These are phyloP conservation scores for Chelonoidis abingdonii DNA, from an alignment of 2,113 vertebrate genomes.

Conservation along the genomic window DNA sequence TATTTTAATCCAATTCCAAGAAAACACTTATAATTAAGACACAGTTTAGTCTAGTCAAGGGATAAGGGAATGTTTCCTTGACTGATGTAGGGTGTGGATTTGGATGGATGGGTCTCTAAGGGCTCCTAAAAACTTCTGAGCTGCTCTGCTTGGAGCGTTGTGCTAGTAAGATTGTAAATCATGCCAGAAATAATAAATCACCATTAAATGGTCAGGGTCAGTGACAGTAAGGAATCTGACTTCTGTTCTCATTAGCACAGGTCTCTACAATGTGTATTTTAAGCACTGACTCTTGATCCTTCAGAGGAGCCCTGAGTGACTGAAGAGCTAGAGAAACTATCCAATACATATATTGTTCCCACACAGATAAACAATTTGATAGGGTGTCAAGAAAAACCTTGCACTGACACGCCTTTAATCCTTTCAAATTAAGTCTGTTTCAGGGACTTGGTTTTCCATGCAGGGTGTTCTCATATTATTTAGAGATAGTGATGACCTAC, in stretches of 20 bases:
- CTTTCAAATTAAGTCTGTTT: slow-evolving; percentile 7
- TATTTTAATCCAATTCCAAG: neutral
- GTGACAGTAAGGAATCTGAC: slow-evolving; percentile 43
- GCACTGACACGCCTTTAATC: slow-evolving; percentile 45
- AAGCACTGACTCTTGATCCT: slow-evolving; percentile 27
- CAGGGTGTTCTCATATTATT: neutral
- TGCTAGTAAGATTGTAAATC: slow-evolving; percentile 37
- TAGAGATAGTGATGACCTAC: neutral
- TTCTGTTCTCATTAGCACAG: slow-evolving; percentile 42
- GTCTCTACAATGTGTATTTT: slow-evolving; percentile 42
- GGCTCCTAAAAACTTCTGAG: slow-evolving; percentile 50
- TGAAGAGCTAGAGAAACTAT: slow-evolving; percentile 24
- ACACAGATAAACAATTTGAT: slow-evolving; percentile 20
- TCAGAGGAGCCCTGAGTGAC: slow-evolving; percentile 34
- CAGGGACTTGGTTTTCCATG: neutral
- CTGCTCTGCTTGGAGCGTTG: neutral
- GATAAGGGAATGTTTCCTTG: neutral
- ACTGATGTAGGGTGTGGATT: neutral
- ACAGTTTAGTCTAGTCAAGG: fast-evolving
- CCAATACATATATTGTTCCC: slow-evolving; percentile 4
- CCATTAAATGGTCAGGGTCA: slow-evolving; percentile 42
- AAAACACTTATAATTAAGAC: neutral
- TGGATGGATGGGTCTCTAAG: slow-evolving; percentile 27
- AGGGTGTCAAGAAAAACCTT: slow-evolving; percentile 37
- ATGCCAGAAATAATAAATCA: slow-evolving; percentile 60